These are phyloP conservation scores for Hyles vespertilio DNA, from an alignment of 1,140 invertebrate species.

Conservation along the genomic window DNA sequence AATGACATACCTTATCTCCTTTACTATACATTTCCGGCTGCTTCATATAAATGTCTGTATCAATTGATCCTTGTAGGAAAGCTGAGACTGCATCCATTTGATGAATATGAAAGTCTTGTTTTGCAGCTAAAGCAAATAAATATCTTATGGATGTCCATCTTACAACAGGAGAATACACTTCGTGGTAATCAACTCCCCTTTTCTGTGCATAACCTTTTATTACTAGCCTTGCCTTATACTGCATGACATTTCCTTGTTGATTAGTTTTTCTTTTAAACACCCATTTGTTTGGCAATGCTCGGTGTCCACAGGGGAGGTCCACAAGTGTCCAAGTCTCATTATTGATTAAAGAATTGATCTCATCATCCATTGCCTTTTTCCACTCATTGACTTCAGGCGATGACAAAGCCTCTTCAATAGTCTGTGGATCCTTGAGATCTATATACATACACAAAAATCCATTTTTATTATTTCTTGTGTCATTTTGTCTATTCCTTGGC, in stretches of 20 bases:
- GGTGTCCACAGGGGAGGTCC: constrained; percentile 30
- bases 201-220: constrained; percentile 35
- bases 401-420: constrained; percentile 39
- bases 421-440: constrained; percentile 21
- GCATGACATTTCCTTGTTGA: constrained; percentile 33
- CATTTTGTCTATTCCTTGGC: constrained; percentile 9
- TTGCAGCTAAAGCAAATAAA: constrained; percentile 33
- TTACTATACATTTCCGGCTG: constrained; percentile 21
- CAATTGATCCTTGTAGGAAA: constrained; percentile 49
- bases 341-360: constrained; percentile 42
- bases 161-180: constrained; percentile 37
- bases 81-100: constrained; percentile 37
- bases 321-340: constrained; percentile 56
- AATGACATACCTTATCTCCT: constrained; percentile 16
- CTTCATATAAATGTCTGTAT: constrained; percentile 54
- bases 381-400: constrained; percentile 35
- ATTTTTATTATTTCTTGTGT: background rate
- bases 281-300: constrained; percentile 38
- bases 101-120: constrained; percentile 28
- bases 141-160: constrained; percentile 28
- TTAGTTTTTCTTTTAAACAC: constrained; percentile 52
- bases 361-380: constrained; percentile 49
- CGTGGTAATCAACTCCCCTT: constrained; percentile 37
- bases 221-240: constrained; percentile 43
- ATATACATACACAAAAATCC: constrained; percentile 6